Evolutionary conservation across 2,797 vertebrate genomes (phyloP), one percentile per base, ranked within the genome.

Genomic region (Pseudotriccus pelzelni): DNA sequence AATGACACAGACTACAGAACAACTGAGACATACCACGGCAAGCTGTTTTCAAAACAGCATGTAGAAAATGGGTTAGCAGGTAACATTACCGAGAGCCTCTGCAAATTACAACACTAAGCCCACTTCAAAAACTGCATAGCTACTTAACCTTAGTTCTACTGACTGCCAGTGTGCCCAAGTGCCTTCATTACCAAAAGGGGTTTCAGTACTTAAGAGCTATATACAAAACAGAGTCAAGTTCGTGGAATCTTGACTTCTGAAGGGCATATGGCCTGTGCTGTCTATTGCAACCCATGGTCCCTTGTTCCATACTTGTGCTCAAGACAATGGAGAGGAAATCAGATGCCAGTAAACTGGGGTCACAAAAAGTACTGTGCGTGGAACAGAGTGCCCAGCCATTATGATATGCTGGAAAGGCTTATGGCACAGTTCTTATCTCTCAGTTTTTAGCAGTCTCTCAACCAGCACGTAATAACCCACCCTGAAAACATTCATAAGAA

Each of bases 211-310:
- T 39, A 44, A 66, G 8, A 69, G 25, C 3, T 62, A 6, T 27
- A 10, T 12, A n/a, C 3, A 44, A 55, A 70, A 34, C 7, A 62
- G 18, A 81, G 16, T 8, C 14, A 37, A 30, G 9, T 60, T 64
- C 39, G 9, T 39, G 15, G 5, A 87, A 70, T 32, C 14, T 9
- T 28, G 9, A 8, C 6, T 81, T 67, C 46, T 20, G 39, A 78
- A 69, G 44, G 49, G 12, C 2, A 1, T 8, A 19, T 12, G 9
- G 4, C 12, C 27, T 2, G 0, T 32, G 19, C 24, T 78, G 8
- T 13, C 21, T 43, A 9, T 30, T 70, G 43, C 25, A 49, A 16
- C 36, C 32, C 37, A 17, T 2, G 2, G 9, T 60, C 43, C 49
- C 44, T 64, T 22, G 6, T 41, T 80, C 32, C 0, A 1, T 18